Percentiles rank a stretch among this genome's conserved stretches.
phyloP scores from a whole-genome alignment of 2,797 vertebrate genomes.

The Halcyon badia region DNA sequence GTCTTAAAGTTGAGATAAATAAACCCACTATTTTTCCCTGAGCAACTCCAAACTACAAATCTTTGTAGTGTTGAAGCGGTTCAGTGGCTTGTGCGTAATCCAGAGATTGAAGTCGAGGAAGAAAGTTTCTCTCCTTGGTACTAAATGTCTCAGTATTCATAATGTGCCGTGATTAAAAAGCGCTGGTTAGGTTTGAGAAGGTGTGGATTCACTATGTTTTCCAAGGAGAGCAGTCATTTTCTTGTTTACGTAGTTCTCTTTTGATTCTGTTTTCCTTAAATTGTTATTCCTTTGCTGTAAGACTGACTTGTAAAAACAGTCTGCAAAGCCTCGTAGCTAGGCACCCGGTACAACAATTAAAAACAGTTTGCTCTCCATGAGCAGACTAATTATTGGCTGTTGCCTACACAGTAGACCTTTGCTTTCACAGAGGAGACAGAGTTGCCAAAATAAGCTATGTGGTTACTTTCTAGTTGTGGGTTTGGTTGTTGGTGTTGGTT shows the following conservation, averaged over 20 bases:
- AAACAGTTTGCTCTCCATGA: background rate
- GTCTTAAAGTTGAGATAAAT: background rate
- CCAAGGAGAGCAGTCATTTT: background rate
- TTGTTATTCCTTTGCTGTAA: background rate
- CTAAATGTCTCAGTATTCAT: background rate
- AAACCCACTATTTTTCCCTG: background rate
- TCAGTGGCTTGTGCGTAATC: background rate
- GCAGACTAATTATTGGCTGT: conserved; percentile 12
- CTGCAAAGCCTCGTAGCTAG: conserved; percentile 25
- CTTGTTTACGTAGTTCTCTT: background rate
- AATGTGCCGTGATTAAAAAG: background rate
- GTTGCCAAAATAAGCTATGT: background rate
- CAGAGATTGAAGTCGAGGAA: background rate
- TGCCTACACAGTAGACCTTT: background rate
- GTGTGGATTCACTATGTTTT: background rate
- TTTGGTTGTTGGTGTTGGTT: background rate
- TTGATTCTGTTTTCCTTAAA: background rate
- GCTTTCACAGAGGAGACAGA: background rate
- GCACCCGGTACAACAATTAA: background rate
- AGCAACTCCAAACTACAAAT: background rate
- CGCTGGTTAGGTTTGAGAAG: background rate
- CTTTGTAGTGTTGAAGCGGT: background rate
- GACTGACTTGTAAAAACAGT: background rate
- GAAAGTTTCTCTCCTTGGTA: background rate
- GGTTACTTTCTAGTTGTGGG: background rate